These are phyloP conservation scores for Dicyrtomina minuta DNA, from an alignment of 2,888 invertebrate genomes.

Conservation along the genomic window DNA sequence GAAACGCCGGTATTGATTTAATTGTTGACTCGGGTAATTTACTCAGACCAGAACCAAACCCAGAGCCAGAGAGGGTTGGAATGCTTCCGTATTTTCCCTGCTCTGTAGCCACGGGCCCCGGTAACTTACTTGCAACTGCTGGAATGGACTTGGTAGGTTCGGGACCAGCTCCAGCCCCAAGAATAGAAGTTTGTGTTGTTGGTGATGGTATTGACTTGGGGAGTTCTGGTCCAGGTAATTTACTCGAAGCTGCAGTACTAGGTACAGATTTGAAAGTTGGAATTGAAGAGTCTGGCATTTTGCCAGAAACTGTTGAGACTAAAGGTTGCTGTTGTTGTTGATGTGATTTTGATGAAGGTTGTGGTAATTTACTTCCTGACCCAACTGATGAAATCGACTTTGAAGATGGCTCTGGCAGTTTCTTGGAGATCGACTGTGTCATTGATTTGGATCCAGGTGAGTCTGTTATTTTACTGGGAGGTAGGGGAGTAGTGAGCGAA, in stretches of 20 bases:
- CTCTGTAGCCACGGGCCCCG: too few relatives aligned
- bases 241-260: too few relatives aligned
- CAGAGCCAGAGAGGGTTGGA: background rate
- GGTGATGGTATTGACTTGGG: constrained; percentile 1
- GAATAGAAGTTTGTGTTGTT: background rate
- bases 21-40: too few relatives aligned
- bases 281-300: background rate
- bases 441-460: background rate
- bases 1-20: too few relatives aligned
- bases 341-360: background rate
- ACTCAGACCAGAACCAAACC: background rate
- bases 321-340: background rate
- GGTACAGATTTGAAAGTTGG: background rate
- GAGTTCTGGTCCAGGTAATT: too few relatives aligned
- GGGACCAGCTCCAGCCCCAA: background rate
- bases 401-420: background rate
- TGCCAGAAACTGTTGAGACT: background rate
- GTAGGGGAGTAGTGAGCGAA: background rate
- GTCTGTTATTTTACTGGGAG: background rate
- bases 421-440: background rate
- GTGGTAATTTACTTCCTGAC: constrained; percentile 5
- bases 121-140: constrained; percentile 4
- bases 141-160: background rate
- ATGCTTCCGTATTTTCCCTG: too few relatives aligned
- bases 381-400: background rate